Evolutionary conservation across 2,113 vertebrate genomes (phyloP), one percentile per base, ranked within the genome.

Genomic region (Marcusenius ussheri): DNA sequence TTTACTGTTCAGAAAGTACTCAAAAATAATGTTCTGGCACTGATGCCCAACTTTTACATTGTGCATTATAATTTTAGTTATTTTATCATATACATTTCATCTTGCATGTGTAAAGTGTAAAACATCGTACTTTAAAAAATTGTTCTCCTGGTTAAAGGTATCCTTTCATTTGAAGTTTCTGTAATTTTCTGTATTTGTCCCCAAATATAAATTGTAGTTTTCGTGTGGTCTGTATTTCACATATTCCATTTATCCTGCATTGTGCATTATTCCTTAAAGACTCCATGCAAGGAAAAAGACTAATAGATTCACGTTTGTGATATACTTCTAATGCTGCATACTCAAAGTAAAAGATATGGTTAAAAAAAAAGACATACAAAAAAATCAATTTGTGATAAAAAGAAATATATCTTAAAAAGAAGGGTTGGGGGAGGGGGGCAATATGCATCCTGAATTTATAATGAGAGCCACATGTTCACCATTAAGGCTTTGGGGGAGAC

Each of bases 401-500:
- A 77, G 31, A 74, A 74, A 74, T 35, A 17, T 5, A 39, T 39
- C 31, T 39, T 31, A 39, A 77, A 77, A 77, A 77, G 11, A 17
- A 77, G 31, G 31, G 3, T 4, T 15, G 11, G 70, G 70, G 70
- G 11, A 39, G 27, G 74, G 70, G 74, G 74, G 74, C 35, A 42
- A 42, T 35, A 80, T 17, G 13, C 15, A 80, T 80, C 74, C 74
- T 7, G 31, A 80, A 47, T 49, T 49, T 50, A 86, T 87, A 19
- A 53, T 27, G 49, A 87, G 50, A 27, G 6, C 27, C 49, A 86
- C 24, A 50, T n/a, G 24, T 15, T 49, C 83, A 49, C 45, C 24
- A 31, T 31, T 53, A 90, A 90, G 86, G 90, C 90, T 87, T 42
- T 50, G 15, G 87, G 46, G 24, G 50, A 56, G 70, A 83, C 62